Conservation (phyloP, 2,888 invertebrate genomes). For the Limenitis camilla region DNA sequence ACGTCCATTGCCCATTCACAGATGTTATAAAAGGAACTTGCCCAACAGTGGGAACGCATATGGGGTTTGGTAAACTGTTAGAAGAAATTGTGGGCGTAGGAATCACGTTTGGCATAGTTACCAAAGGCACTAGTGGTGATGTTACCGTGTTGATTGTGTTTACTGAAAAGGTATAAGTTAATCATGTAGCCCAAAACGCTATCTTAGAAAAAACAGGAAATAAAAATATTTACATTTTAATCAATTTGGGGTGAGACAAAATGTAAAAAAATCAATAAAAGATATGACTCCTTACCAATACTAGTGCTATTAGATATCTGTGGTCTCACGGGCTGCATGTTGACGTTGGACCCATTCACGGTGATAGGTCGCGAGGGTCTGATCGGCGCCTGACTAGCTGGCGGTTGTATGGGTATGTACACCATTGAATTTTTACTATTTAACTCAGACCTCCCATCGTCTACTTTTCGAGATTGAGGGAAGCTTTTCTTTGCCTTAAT, state of each 20-base stretch:
- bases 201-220: too few species aligned
- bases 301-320: constrained; percentile 24
- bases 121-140: constrained; percentile 33
- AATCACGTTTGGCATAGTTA: constrained; percentile 23
- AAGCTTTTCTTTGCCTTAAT: constrained; percentile 58
- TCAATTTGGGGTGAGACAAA: too few species aligned
- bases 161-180: constrained; percentile 13
- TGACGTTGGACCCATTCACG: constrained; percentile 17
- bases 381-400: constrained; percentile 51
- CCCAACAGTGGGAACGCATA: constrained; percentile 26
- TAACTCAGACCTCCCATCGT: constrained; percentile 52
- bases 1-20: constrained; percentile 67
- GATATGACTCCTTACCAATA: constrained; percentile 14
- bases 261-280: neutral
- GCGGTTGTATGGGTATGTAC: constrained; percentile 66
- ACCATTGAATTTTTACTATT: constrained; percentile 68
- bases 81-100: constrained; percentile 24
- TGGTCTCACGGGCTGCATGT: constrained; percentile 19
- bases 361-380: constrained; percentile 29
- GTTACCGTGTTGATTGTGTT: constrained; percentile 43
- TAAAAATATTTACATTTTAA: too few species aligned
- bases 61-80: constrained; percentile 13
- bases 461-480: constrained; percentile 53
- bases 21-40: constrained; percentile 57
- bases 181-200: too few species aligned